phyloP scores from a whole-genome alignment of 2,113 vertebrate genomes.

The Chitala chitala region DNA sequence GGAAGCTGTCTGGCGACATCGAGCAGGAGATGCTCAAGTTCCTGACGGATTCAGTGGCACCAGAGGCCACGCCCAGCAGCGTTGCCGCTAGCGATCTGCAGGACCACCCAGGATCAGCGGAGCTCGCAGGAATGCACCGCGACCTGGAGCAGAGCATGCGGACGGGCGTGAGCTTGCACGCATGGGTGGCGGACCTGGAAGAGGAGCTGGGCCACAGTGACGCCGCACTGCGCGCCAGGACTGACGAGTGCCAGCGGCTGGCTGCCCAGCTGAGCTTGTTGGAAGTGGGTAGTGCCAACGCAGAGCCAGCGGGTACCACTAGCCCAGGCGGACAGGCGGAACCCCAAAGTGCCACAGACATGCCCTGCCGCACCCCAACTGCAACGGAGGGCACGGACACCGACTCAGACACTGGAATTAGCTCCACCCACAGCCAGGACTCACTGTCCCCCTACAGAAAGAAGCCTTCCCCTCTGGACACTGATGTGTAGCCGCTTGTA shows the following conservation, averaged over 20 bases:
- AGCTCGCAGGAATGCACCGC: slow-evolving; percentile 63
- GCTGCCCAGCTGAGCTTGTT: slow-evolving; percentile 71
- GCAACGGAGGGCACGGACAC: slow-evolving; percentile 73
- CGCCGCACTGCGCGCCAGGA: slow-evolving; percentile 66
- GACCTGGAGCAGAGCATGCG: slow-evolving; percentile 77
- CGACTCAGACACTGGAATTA: slow-evolving; percentile 96
- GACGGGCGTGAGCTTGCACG: slow-evolving; percentile 72
- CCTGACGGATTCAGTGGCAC: too few relatives aligned
- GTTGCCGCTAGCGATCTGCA: slow-evolving; percentile 19
- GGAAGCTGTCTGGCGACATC: slow-evolving; percentile 75
- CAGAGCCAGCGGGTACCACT: slow-evolving; percentile 19
- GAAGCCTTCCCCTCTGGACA: slow-evolving; percentile 55
- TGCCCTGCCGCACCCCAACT: not conserved
- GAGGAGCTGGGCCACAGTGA: slow-evolving; percentile 73
- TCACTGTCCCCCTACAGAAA: slow-evolving; percentile 76
- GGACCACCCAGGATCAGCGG: slow-evolving; percentile 39
- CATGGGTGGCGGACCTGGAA: slow-evolving; percentile 70
- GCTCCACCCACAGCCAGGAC: slow-evolving; percentile 94
- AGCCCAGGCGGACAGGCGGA: slow-evolving; percentile 46
- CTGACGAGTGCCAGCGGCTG: slow-evolving; percentile 80
- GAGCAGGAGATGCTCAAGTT: slow-evolving; percentile 68
- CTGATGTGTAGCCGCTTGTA: slow-evolving; percentile 58
- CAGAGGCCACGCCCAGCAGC: too few relatives aligned
- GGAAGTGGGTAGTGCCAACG: slow-evolving; percentile 47
- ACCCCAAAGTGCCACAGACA: too few relatives aligned